A percentile compares a stretch with the other conserved stretches of the same genome.
Evolutionary conservation across 92 coral and sea anemone genomes (phyloP).

Genomic region (Epizoanthus rinbou): DNA sequence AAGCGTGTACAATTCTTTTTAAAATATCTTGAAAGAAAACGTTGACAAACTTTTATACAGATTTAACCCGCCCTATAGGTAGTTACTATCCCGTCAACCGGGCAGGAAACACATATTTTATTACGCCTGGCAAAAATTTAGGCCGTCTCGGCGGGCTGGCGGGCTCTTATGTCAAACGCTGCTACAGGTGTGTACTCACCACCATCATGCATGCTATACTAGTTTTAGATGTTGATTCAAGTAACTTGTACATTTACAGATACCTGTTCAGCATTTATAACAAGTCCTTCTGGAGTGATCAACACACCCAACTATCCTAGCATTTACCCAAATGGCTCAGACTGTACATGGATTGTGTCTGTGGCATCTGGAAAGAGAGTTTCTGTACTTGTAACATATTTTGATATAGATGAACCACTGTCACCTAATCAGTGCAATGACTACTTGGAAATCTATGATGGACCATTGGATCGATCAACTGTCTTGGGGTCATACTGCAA

Average conservation of each 20-base stretch:
- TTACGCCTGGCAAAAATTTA: no score
- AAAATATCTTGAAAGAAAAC: no score
- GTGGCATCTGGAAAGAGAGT: background rate
- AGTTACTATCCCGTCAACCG: no score
- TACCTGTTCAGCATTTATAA: background rate
- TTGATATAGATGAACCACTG: background rate
- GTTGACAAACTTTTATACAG: no score
- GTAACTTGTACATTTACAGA: background rate
- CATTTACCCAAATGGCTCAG: background rate
- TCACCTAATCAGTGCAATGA: background rate
- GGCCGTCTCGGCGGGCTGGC: no score
- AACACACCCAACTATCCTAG: background rate
- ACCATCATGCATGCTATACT: no score
- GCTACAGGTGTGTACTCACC: no score
- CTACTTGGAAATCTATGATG: background rate
- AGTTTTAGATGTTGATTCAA: no score
- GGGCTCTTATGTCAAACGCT: no score
- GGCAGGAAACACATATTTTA: no score
- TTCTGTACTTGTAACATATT: background rate
- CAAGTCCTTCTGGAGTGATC: background rate
- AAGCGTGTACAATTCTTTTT: no score
- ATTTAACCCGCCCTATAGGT: no score
- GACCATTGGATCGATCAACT: background rate
- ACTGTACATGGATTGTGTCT: background rate
- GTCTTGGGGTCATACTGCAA: background rate